Evolutionary conservation across 2,113 vertebrate species (phyloP).

Genomic region (Hippotragus niger): DNA sequence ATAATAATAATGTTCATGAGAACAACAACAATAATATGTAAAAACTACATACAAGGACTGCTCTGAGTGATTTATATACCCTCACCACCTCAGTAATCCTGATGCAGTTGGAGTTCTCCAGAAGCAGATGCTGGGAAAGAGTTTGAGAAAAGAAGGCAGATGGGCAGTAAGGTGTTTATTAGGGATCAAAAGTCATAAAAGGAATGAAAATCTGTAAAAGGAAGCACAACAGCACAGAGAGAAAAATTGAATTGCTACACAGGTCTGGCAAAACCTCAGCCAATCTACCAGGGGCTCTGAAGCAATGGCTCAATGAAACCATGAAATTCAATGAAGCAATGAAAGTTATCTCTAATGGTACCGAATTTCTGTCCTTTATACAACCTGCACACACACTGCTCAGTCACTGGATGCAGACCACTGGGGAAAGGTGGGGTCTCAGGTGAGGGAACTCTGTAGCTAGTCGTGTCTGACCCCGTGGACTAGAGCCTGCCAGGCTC

Average conservation of each 20-base stretch:
- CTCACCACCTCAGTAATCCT: not conserved
- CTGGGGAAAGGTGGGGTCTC: not conserved
- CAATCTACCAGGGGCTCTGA: not conserved
- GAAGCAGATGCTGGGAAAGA: not conserved
- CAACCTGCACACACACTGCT: not conserved
- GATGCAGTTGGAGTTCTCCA: not conserved
- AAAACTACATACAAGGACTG: not conserved
- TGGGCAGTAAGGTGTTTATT: not conserved
- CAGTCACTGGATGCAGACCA: not conserved
- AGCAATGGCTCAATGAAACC: not conserved
- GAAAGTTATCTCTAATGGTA: not conserved
- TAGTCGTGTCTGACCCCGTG: not conserved
- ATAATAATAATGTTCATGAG: not conserved
- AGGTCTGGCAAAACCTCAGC: not conserved
- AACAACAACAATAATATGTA: not conserved
- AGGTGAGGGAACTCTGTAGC: not conserved
- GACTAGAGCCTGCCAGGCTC: not conserved
- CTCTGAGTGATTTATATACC: not conserved
- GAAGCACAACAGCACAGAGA: not conserved
- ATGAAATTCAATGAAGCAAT: not conserved
- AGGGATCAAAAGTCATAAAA: not conserved
- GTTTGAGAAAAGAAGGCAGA: not conserved
- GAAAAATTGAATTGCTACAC: not conserved
- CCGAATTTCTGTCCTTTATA: not conserved
- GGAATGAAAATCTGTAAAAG: not conserved